Evolutionary conservation across 2,797 vertebrate species (phyloP).

Genomic region (Schizopygopsis pylzovi): DNA sequence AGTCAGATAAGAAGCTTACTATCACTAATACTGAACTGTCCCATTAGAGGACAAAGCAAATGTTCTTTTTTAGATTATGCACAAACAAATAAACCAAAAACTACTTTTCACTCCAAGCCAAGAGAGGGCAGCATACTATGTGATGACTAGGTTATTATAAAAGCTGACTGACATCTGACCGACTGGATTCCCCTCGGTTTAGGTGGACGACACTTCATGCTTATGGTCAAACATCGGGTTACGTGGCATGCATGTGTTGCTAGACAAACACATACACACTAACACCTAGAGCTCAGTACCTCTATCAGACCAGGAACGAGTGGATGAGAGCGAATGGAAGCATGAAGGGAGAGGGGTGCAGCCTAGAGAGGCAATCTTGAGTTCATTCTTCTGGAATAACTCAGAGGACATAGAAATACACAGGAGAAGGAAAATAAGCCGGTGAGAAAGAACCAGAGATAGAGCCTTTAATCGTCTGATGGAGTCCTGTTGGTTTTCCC

Average conservation of each 20-base stretch:
- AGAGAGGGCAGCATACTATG: neutral
- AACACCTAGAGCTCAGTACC: constrained; percentile 68
- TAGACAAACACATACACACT: neutral
- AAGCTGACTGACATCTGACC: neutral
- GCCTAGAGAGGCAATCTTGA: constrained; percentile 78
- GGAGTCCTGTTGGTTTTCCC: neutral
- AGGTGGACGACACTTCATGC: neutral
- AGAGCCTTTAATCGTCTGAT: neutral
- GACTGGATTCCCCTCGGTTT: neutral
- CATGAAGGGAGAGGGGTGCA: constrained; percentile 69
- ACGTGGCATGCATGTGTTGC: neutral
- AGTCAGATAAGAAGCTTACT: neutral
- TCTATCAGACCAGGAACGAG: constrained; percentile 68
- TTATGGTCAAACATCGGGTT: neutral
- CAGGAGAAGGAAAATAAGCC: constrained; percentile 38
- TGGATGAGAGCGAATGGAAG: constrained; percentile 71
- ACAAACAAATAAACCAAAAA: neutral
- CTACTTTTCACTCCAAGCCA: neutral
- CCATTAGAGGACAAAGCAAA: neutral
- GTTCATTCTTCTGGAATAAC: constrained; percentile 79
- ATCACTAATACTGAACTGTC: neutral
- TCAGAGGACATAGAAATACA: constrained; percentile 62
- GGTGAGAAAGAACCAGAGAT: constrained; percentile 33
- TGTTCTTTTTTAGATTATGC: neutral
- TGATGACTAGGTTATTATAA: neutral